Base-by-base conservation (phyloP, 2,888 invertebrate genomes). In the Tethea ocularis region DNA sequence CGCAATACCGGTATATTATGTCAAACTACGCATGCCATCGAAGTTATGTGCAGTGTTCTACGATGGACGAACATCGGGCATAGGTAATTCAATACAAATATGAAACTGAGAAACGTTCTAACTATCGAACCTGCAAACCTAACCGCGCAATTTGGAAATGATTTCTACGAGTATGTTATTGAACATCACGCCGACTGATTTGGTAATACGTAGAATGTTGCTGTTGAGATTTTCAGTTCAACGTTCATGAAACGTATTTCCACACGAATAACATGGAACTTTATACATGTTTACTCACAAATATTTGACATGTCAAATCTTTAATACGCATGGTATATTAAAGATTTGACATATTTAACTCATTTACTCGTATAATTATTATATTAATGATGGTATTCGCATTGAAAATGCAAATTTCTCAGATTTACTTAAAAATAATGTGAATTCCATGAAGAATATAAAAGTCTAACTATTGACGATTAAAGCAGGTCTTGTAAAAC, bases 31-130 rank as follows among this genome's bases (percentile, higher is more conserved):
- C 10, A 46, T 46, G 62, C 71, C 75, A 76, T 72, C 68, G 71
- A 78, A 72, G 74, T 71, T 69, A 73, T 71, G 64, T 70, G 58
- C 56, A 57, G 20, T 46, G 63, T 57, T 65, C 38, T 41, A 61
- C 63, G 5, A 66, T 69, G 60, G 57, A 33, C 33, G 57, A 69
- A 71, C 69, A 69, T 62, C 59, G 60, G 63, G 69, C 71, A 63
- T 64, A 66, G 63, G 64, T 59, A 46, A n/a, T 60, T 62, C 38
- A 64, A 70, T 67, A 70, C 73, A 73, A 73, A 73, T 77, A 68
- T 70, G 70, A 69, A 74, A 66, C 68, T 64, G 66, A 61, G 68
- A 66, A 67, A 72, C 66, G 69, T 63, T 66, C 62, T 64, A 65
- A 61, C 64, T 65, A 67, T 62, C 62, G 63, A 62, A 23, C 60